phyloP scores from a whole-genome alignment of 2,113 vertebrate genomes.

The Chitala chitala region DNA sequence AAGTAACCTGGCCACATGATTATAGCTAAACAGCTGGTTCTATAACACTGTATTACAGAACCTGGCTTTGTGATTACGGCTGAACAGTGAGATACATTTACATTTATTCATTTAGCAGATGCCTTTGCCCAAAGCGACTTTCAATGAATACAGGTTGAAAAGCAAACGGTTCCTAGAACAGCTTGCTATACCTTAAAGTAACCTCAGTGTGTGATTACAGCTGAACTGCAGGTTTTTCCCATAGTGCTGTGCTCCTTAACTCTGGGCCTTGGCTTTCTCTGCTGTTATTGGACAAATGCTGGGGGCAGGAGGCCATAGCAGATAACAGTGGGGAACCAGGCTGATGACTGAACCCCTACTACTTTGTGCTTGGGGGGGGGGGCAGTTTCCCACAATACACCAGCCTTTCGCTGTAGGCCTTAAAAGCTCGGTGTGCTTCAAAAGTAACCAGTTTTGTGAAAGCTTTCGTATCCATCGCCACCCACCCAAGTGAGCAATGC shows the following conservation, averaged over 20 bases:
- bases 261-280: conserved; percentile 33
- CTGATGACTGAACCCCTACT: not conserved
- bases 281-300: conserved; percentile 18
- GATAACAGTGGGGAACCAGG: not conserved
- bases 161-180: no score
- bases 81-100: no score
- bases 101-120: no score
- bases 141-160: no score
- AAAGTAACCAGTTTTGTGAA: not conserved
- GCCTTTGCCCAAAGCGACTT: no score
- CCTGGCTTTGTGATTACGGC: no score
- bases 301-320: conserved; percentile 28
- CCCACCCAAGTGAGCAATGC: not conserved
- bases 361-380: not conserved
- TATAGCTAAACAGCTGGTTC: no score
- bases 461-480: not conserved
- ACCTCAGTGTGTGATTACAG: not conserved
- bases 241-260: conserved; percentile 4
- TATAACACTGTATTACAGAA: no score
- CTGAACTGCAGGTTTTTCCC: not conserved
- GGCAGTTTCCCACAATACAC: conserved; percentile 9
- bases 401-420: not conserved
- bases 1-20: no score
- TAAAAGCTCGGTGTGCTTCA: not conserved
- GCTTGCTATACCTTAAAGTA: not conserved